These are phyloP conservation scores for Struthio camelus DNA, from an alignment of 2,113 vertebrate species.

Conservation along the genomic window DNA sequence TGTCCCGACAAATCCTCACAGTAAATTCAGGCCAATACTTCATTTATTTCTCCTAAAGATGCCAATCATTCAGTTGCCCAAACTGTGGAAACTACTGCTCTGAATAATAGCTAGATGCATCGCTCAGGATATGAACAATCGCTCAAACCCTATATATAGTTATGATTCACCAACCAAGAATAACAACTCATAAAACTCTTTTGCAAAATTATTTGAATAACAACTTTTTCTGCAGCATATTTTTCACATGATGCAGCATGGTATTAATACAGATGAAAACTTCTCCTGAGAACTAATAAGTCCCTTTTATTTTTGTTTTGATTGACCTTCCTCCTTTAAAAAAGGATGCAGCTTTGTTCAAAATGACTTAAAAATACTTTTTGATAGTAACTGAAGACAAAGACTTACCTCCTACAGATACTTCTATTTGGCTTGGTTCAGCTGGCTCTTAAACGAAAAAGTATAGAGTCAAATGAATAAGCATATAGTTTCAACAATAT, in stretches of 20 bases:
- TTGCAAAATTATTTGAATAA: neutral
- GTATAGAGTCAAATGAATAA: neutral
- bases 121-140: neutral
- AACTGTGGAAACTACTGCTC: neutral
- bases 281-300: neutral
- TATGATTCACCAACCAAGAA: neutral
- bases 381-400: neutral
- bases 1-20: neutral
- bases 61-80: neutral
- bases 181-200: neutral
- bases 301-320: neutral
- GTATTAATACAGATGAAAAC: neutral
- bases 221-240: neutral
- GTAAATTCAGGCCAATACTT: neutral
- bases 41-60: neutral
- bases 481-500: neutral
- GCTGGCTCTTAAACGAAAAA: conserved; percentile 67
- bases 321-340: neutral
- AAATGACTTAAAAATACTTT: neutral
- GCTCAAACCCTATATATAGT: neutral
- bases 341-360: neutral
- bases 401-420: conserved; percentile 66
- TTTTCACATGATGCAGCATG: neutral
- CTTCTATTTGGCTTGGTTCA: conserved; percentile 67
- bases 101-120: neutral